Evolutionary conservation across 2,888 invertebrate genomes (phyloP), one percentile per base, ranked within the genome.

Genomic region (Orthosia incerta): DNA sequence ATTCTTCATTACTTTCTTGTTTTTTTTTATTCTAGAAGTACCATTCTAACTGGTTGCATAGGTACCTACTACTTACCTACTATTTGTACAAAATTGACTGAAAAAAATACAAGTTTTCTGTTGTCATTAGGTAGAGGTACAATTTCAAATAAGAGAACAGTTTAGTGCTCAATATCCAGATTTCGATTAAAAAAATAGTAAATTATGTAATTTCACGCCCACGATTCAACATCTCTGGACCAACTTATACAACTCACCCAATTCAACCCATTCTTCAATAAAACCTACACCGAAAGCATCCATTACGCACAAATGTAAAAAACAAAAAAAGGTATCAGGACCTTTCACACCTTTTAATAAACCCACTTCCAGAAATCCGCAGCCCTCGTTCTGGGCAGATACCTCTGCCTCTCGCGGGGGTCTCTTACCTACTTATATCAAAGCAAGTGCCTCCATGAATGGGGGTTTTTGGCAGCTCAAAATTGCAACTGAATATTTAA

Each of bases 401-500:
- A 76, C 65, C 66, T 77, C 39, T 23, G 23, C 71, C 63, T 76
- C 71, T 78, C 71, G 51, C 50, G 39, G 61, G 63, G 65, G 45
- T 74, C 76, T 72, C 72, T 83, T 85, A 81, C 79, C 77, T 84
- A 82, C 83, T 84, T 81, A 76, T 78, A 70, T 90, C 89, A 92
- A 91, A 91, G 91, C 84, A 85, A 90, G 87, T 88, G 86, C 85
- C 77, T 75, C 77, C 80, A 84, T 91, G 90, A 91, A 93, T 89
- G 71, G 87, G 66, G 80, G 83, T 89, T 90, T 92, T 90, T 84
- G 91, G 90, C 87, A 87, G 90, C 89, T 86, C 86, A 85, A 90
- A 91, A 93, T 93, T 93, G 91, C 88, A 82, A 81, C 84, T 91
- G 91, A 89, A 92, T 93, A 90, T 91, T 92, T 90, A 85, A 91